Percentiles rank a stretch among this genome's conserved stretches.
Evolutionary conservation across 2,797 vertebrate species (phyloP).

Genomic region (Dendrocincla fuliginosa): DNA sequence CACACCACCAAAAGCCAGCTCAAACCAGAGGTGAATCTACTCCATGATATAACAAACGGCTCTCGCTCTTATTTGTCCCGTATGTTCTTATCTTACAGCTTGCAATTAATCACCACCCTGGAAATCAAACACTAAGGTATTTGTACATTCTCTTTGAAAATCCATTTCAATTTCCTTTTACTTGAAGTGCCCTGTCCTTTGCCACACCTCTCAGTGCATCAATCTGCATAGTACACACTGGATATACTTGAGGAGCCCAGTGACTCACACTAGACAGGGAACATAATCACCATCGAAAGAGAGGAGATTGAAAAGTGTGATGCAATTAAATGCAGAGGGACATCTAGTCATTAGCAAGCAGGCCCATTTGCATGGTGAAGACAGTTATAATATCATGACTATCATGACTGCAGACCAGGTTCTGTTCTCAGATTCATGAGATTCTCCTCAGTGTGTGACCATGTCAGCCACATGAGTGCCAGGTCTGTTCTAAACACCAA

Average conservation of each 20-base stretch:
- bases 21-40: conserved; percentile 55
- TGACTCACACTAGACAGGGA: not conserved
- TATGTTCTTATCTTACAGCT: conserved; percentile 35
- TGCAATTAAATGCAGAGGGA: not conserved
- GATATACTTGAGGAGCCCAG: not conserved
- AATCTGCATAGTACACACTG: not conserved
- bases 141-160: conserved; percentile 53
- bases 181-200: conserved; percentile 30
- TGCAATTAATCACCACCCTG: conserved; percentile 61
- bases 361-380: not conserved
- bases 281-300: not conserved
- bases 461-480: not conserved
- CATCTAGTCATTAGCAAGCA: not conserved
- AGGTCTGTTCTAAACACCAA: not conserved
- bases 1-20: conserved; percentile 46
- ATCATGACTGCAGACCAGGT: not conserved
- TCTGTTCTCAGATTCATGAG: not conserved
- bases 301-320: not conserved
- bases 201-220: conserved; percentile 31
- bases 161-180: conserved; percentile 57
- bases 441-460: not conserved
- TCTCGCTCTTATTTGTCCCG: conserved; percentile 28
- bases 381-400: not conserved
- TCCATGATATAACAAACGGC: not conserved
- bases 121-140: conserved; percentile 62